A percentile compares a stretch with the other conserved stretches of the same genome.
phyloP scores from a whole-genome alignment of 2,113 vertebrate genomes.

The human (Homo sapiens) region DNA sequence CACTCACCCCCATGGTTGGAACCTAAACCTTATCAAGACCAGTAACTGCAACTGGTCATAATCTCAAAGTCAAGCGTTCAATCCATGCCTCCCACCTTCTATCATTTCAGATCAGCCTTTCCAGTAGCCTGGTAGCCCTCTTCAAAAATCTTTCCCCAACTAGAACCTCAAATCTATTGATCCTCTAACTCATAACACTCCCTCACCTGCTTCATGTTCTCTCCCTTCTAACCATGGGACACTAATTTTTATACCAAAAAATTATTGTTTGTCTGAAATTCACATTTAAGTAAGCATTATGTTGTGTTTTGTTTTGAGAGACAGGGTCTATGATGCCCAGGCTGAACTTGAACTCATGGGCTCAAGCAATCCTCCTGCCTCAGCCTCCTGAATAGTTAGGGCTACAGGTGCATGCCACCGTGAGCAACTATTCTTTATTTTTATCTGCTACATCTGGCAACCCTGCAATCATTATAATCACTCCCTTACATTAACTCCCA shows the following conservation, averaged over 20 bases:
- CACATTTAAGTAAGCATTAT: not conserved
- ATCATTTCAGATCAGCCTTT: too few species aligned
- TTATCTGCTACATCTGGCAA: not conserved
- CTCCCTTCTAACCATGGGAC: not conserved
- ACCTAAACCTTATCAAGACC: not conserved
- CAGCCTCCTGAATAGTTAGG: not conserved
- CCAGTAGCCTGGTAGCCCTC: not conserved
- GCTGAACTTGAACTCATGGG: not conserved
- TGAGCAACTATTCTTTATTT: not conserved
- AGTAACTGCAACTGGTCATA: not conserved
- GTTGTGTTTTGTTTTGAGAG: not conserved
- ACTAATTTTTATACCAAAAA: not conserved
- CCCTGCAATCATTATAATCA: not conserved
- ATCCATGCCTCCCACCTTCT: not conserved
- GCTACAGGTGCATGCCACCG: not conserved
- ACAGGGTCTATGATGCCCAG: not conserved
- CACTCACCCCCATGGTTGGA: not conserved
- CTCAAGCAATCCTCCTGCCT: not conserved
- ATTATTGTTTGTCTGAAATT: not conserved
- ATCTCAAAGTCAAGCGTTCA: not conserved
- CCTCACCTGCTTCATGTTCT: not conserved
- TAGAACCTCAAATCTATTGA: not conserved
- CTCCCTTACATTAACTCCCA: not conserved
- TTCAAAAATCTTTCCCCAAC: fast-evolving
- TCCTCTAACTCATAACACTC: not conserved